A percentile compares a stretch with the other conserved stretches of the same genome.
Evolutionary conservation across 2,113 vertebrate species (phyloP).

Genomic region (Gasterosteus aculeatus): DNA sequence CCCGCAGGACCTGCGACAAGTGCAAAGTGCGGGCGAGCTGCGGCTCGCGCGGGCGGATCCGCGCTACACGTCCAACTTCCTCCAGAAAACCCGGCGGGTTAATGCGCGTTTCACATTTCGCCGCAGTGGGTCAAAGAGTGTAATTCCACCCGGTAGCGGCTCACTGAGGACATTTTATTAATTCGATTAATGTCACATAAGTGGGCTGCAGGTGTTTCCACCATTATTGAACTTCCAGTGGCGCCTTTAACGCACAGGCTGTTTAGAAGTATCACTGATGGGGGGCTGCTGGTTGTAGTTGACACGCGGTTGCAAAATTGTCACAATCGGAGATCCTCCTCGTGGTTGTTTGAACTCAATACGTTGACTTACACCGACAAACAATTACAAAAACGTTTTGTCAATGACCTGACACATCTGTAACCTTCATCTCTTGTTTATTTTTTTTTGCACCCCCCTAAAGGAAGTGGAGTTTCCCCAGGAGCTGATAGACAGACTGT

Average conservation of each 20-base stretch:
- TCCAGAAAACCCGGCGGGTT: neutral
- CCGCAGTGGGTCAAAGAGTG: too few relatives aligned
- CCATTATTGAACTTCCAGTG: too few relatives aligned
- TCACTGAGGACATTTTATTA: neutral
- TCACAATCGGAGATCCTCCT: neutral
- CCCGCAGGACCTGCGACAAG: slow-evolving; percentile 70
- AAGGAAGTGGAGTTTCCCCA: slow-evolving; percentile 94
- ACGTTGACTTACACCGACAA: slow-evolving; percentile 19
- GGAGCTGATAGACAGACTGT: slow-evolving; percentile 93
- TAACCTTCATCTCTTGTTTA: slow-evolving; percentile 60
- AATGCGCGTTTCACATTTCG: neutral
- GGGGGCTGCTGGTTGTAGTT: slow-evolving; percentile 16
- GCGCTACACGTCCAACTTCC: neutral
- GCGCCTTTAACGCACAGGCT: too few relatives aligned
- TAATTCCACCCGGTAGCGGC: accelerated
- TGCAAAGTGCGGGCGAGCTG: slow-evolving; percentile 52
- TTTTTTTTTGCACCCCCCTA: slow-evolving; percentile 27
- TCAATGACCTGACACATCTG: slow-evolving; percentile 32
- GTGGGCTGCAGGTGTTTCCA: too few relatives aligned
- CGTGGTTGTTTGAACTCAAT: slow-evolving; percentile 1
- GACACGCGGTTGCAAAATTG: slow-evolving; percentile 25
- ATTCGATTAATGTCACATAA: neutral
- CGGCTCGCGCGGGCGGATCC: neutral
- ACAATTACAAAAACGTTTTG: slow-evolving; percentile 26
- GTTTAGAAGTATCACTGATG: neutral